Evolutionary conservation across 2,797 vertebrate species (phyloP).

Genomic region (Kryptopterus vitreolus): DNA sequence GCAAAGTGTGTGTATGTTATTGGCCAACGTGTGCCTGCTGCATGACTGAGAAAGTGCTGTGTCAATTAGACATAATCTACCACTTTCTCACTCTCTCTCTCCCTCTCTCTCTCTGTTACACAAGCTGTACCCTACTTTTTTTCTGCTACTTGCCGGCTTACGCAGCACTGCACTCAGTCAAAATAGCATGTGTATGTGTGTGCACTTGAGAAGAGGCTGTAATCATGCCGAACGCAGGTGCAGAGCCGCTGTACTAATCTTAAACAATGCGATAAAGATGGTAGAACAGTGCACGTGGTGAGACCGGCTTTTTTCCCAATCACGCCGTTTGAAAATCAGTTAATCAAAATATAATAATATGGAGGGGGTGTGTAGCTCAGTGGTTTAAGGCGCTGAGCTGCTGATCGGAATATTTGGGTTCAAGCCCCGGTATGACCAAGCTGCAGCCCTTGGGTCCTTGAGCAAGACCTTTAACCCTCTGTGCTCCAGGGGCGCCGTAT

Average conservation of each 20-base stretch:
- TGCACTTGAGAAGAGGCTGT: not conserved
- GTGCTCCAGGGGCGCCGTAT: no score
- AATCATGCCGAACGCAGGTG: conserved; percentile 1
- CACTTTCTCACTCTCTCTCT: conserved; percentile 5
- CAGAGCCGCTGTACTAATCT: not conserved
- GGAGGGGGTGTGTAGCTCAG: no score
- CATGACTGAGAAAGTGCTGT: conserved; percentile 1
- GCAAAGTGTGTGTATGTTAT: not conserved
- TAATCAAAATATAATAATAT: not conserved
- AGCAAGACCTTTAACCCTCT: no score
- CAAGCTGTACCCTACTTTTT: conserved; percentile 13
- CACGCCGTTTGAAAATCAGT: not conserved
- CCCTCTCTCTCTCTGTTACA: conserved; percentile 7
- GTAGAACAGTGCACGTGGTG: not conserved
- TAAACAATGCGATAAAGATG: not conserved
- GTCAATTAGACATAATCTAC: conserved; percentile 27
- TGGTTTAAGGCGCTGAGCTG: no score
- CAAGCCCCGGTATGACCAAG: no score
- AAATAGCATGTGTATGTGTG: not conserved
- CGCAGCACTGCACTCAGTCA: not conserved
- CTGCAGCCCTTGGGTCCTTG: no score
- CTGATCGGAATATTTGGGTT: no score
- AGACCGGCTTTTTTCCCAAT: not conserved
- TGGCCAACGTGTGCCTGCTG: conserved; percentile 14
- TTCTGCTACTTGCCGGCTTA: not conserved